Evolutionary conservation across 2,797 vertebrate species (phyloP), one percentile per base, ranked within the genome.

Genomic region (Eleutherodactylus coqui): DNA sequence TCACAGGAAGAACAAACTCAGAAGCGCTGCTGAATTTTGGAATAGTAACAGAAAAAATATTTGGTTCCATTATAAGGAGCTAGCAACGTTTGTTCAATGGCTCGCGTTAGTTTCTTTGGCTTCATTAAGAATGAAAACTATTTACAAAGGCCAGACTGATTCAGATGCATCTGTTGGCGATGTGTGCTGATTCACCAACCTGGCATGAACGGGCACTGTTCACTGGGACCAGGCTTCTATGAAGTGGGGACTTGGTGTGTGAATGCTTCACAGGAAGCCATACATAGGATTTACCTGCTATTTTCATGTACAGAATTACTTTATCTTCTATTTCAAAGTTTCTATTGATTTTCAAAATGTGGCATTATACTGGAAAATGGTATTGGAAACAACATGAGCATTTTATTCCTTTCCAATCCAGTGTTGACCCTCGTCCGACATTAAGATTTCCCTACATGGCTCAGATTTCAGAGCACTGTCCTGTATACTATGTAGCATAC

Each of bases 1-100:
- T 80, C 24, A 64, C 60, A 87, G 86, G 53, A 84, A 47, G 86
- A 87, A 45, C 58, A 21, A 27, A 58, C 76, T 29, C n/a, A 87
- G 60, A 87, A 81, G 27, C 82, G 86, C 27, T 75, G 45, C 36
- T 87, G 60, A 87, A n/a, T 85, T 78, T 27, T 8, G 41, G 21
- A 67, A 27, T 24, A 38, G 13, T 38, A 14, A 16, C 29, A 6
- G 4, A 72, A 32, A 67, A 34, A 36, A 27, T 38, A 27, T 53
- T 82, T 55, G 34, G 67, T 83, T 83, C 81, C 81, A n/a, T 83
- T 83, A n/a, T 83, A 32, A 16, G 73, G 84, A 70, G 49, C 84
- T 29, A 34, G 13, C 11, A 47, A 32, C 67, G 27, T 45, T 36
- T 79, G 51, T n/a, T 41, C 16, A 43, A 55, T 17, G 24, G 32